Evolutionary conservation across 2,888 invertebrate genomes (phyloP).

Genomic region (Drosophila stalkeri): DNA sequence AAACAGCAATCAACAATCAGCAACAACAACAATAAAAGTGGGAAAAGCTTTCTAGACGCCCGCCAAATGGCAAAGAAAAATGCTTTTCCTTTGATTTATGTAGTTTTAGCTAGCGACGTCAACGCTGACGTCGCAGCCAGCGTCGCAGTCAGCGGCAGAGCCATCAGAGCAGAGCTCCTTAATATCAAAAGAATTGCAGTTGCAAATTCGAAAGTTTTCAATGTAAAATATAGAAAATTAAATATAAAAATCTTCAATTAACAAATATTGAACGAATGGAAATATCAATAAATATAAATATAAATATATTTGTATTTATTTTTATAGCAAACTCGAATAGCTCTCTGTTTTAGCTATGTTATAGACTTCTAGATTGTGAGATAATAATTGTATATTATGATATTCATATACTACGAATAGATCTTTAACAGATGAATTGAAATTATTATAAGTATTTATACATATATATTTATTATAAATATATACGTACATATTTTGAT

Average conservation of each 20-base stretch:
- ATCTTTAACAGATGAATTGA: background rate
- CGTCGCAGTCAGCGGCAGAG: constrained; percentile 1
- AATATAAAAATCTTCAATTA: background rate
- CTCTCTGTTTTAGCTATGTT: background rate
- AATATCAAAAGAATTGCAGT: background rate
- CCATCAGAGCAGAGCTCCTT: background rate
- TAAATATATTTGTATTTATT: background rate
- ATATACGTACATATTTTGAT: no score
- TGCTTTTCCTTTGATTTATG: constrained; percentile 76
- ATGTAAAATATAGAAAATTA: background rate
- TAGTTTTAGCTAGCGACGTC: constrained; percentile 59
- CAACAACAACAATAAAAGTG: constrained; percentile 21
- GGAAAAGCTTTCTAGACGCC: constrained; percentile 48
- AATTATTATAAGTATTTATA: background rate
- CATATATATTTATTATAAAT: background rate
- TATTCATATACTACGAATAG: background rate
- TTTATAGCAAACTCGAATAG: background rate
- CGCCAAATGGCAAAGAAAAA: constrained; percentile 53
- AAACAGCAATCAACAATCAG: constrained; percentile 49
- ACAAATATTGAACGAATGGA: background rate
- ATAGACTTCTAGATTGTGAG: background rate
- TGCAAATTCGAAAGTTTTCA: background rate
- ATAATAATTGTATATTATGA: no score
- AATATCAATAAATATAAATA: background rate
- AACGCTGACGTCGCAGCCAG: constrained; percentile 20